These are phyloP conservation scores for Drosophila ercepeae DNA, from an alignment of 1,140 invertebrate genomes.

Conservation along the genomic window DNA sequence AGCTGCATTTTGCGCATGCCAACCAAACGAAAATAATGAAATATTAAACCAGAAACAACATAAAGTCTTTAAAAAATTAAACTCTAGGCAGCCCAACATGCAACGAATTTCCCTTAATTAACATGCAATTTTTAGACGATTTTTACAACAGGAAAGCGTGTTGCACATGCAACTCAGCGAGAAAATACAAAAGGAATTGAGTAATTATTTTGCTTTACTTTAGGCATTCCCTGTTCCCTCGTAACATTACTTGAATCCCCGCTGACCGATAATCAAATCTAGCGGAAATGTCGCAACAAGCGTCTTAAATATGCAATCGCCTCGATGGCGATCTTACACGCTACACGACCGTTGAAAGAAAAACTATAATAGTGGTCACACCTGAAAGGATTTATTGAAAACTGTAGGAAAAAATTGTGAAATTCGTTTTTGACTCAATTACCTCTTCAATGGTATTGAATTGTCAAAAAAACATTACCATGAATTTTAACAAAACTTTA, in stretches of 20 bases:
- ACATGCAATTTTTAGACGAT: constrained; percentile 24
- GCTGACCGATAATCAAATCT: constrained; percentile 45
- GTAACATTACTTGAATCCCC: constrained; percentile 20
- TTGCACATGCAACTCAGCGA: constrained; percentile 27
- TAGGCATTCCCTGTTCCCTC: constrained; percentile 7
- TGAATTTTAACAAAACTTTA: not conserved
- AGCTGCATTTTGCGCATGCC: constrained; percentile 76
- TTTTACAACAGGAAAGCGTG: constrained; percentile 2
- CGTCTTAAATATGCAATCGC: constrained; percentile 40
- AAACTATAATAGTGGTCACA: constrained; percentile 16
- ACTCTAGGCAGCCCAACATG: constrained; percentile 36
- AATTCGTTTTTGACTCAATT: no score
- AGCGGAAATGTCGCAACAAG: constrained; percentile 71
- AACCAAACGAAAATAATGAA: constrained; percentile 38
- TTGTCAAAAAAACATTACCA: no score
- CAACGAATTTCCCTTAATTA: constrained; percentile 35
- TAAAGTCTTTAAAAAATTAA: constrained; percentile 9
- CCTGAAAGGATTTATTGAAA: not conserved
- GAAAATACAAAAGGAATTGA: constrained; percentile 22
- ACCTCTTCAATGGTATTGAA: no score
- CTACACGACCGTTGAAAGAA: constrained; percentile 18
- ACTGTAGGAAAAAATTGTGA: no score
- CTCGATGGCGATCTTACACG: constrained; percentile 42
- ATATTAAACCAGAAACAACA: constrained; percentile 21
- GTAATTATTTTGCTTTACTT: constrained; percentile 45